These are phyloP conservation scores for Hoplodrina blanda DNA, from an alignment of 2,888 invertebrate genomes.

Conservation along the genomic window DNA sequence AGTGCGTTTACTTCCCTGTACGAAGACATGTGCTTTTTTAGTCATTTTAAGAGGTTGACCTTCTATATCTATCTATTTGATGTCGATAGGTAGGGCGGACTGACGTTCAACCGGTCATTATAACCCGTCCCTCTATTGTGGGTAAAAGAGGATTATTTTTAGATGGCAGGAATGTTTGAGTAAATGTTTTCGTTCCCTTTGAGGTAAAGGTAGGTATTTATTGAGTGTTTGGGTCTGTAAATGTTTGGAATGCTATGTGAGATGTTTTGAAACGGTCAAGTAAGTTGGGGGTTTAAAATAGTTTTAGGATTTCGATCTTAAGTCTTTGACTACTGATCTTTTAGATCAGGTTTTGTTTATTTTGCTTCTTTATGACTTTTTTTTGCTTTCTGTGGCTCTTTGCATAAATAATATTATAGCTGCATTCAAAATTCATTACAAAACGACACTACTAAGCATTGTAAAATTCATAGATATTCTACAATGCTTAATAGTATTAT, in stretches of 20 bases:
- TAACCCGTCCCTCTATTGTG: conserved; percentile 42
- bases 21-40: neutral
- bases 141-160: conserved; percentile 47
- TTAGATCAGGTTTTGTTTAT: too few relatives aligned
- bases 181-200: conserved; percentile 37
- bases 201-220: conserved; percentile 33
- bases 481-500: too few relatives aligned
- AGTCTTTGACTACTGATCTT: neutral
- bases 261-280: neutral
- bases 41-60: neutral
- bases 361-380: too few relatives aligned
- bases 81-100: conserved; percentile 4
- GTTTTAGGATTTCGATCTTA: neutral
- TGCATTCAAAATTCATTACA: too few relatives aligned
- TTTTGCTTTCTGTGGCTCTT: too few relatives aligned
- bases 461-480: too few relatives aligned
- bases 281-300: neutral
- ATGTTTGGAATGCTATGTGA: conserved; percentile 9
- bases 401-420: too few relatives aligned
- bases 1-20: neutral
- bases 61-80: neutral
- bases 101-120: conserved; percentile 38
- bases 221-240: conserved; percentile 21
- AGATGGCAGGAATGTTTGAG: conserved; percentile 26
- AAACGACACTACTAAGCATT: too few relatives aligned